Conservation (phyloP, 37 sponge, comb jelly and placozoan species). For the Bolinopsis microptera region DNA sequence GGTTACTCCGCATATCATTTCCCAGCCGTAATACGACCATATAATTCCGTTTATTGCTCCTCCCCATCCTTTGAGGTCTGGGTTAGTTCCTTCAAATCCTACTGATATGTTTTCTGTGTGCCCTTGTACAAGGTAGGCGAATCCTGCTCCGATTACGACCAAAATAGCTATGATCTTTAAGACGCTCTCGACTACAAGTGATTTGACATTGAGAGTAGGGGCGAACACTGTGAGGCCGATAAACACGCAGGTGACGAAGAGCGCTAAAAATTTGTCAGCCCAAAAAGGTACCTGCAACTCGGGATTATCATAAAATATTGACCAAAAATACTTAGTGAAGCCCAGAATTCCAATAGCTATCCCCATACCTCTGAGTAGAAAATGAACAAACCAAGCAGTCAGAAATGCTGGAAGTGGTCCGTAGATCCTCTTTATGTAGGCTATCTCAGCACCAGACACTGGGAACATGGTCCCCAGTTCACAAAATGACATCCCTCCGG, state of each 20-base stretch:
- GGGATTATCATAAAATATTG: background rate
- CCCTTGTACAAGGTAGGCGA: background rate
- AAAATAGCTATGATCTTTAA: background rate
- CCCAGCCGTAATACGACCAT: conserved; percentile 2
- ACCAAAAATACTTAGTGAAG: background rate
- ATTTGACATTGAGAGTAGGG: background rate
- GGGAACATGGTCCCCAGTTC: conserved; percentile 40
- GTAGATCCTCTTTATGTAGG: background rate
- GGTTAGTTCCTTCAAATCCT: background rate
- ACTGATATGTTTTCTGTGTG: background rate
- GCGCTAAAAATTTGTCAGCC: background rate
- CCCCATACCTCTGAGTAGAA: background rate
- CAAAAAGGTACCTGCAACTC: background rate
- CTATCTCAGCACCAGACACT: background rate
- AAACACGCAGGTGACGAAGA: background rate
- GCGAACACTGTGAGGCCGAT: background rate
- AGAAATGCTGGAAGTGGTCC: conserved; percentile 5
- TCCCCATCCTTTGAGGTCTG: background rate
- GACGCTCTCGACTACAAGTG: background rate
- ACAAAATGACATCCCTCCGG: background rate
- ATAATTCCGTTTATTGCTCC: background rate
- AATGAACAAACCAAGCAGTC: background rate
- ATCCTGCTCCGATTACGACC: background rate
- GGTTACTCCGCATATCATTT: background rate
- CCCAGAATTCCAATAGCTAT: background rate